Conservation (phyloP, 2,113 vertebrate genomes). For the Pandion haliaetus region DNA sequence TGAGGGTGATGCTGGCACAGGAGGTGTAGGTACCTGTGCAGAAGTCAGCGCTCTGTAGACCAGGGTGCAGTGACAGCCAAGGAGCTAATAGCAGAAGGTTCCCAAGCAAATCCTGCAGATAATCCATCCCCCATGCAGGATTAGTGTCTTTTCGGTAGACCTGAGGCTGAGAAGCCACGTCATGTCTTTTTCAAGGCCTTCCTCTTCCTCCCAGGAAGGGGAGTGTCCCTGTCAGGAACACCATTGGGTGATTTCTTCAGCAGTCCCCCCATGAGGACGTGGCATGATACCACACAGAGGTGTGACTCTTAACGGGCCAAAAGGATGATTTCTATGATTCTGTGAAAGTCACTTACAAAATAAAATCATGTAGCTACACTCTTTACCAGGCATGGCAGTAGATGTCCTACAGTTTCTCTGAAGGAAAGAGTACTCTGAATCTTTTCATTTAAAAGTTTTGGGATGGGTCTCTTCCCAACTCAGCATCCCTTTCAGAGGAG, state of each 20-base stretch:
- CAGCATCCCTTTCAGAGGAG: background rate
- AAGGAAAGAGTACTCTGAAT: background rate
- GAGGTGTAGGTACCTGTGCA: background rate
- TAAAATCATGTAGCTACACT: background rate
- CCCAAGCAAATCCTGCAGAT: background rate
- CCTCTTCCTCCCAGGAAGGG: background rate
- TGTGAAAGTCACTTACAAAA: background rate
- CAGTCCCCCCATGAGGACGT: fast-evolving
- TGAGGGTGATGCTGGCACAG: background rate
- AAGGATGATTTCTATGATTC: background rate
- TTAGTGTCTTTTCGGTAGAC: background rate
- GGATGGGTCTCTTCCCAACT: background rate
- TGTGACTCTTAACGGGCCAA: background rate
- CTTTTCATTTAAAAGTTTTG: background rate
- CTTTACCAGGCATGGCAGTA: background rate
- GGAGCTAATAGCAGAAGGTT: background rate
- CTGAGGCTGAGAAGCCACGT: background rate
- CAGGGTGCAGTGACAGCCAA: background rate
- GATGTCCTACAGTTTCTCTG: background rate
- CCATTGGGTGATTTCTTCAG: background rate
- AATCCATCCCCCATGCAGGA: background rate
- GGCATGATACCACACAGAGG: background rate
- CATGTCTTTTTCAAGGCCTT: background rate
- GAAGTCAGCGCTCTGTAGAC: background rate
- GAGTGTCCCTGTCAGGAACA: background rate